phyloP scores from a whole-genome alignment of 2,797 vertebrate genomes.

The Ispidina lecontei region DNA sequence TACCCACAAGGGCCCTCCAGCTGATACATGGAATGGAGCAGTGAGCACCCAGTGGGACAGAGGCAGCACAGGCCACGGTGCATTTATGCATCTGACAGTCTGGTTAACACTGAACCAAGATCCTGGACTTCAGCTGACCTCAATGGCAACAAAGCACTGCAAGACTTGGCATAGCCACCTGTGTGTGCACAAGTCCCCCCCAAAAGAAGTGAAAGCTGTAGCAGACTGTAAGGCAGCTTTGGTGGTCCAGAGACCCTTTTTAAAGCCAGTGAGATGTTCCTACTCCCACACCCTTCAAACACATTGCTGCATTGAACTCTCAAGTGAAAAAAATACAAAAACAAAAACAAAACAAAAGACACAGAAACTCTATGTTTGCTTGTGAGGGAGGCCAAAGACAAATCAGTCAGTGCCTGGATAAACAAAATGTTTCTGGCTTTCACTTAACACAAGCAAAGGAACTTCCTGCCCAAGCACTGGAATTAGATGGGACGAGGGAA shows the following conservation, averaged over 20 bases:
- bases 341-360: neutral
- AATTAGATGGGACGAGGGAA: neutral
- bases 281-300: neutral
- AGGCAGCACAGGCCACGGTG: slow-evolving; percentile 28
- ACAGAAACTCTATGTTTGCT: neutral
- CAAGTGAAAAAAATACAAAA: neutral
- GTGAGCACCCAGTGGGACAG: slow-evolving; percentile 30
- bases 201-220: slow-evolving; percentile 1
- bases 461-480: slow-evolving; percentile 32
- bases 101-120: neutral
- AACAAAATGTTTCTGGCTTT: slow-evolving; percentile 41
- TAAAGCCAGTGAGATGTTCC: slow-evolving; percentile 4
- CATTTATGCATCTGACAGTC: neutral
- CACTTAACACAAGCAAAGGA: slow-evolving; percentile 55
- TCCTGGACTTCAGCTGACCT: slow-evolving; percentile 39
- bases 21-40: slow-evolving; percentile 32
- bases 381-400: slow-evolving; percentile 37
- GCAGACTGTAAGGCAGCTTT: neutral
- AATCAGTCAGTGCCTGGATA: slow-evolving; percentile 39
- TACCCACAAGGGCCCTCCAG: slow-evolving; percentile 36
- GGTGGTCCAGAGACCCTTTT: slow-evolving; percentile 34
- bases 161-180: neutral
- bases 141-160: neutral
- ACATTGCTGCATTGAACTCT: slow-evolving; percentile 9
- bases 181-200: neutral